These are phyloP conservation scores for Xiphophorus birchmanni DNA, from an alignment of 2,797 vertebrate species.

Conservation along the genomic window DNA sequence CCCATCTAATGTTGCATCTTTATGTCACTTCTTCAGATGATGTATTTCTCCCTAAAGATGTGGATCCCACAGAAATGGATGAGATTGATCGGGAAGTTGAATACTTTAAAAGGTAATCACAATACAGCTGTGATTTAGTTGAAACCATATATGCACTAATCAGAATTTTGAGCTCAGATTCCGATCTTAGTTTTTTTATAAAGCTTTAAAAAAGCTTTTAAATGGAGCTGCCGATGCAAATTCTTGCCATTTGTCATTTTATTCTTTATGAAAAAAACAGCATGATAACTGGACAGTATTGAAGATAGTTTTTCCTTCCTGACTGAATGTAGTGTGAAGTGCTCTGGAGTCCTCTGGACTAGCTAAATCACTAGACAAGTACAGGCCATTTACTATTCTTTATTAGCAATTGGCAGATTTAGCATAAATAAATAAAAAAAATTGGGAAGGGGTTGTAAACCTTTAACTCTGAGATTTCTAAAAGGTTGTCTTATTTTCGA, in stretches of 20 bases:
- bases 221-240: not conserved
- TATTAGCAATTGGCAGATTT: not conserved
- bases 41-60: slow-evolving; percentile 98
- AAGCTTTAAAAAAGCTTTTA: not conserved
- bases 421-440: not conserved
- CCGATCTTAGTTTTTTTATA: not conserved
- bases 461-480: not conserved
- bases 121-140: not conserved
- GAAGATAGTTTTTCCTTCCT: not conserved
- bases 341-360: too few relatives aligned
- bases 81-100: slow-evolving; percentile 99
- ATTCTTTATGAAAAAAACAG: too few relatives aligned
- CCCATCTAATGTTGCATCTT: slow-evolving; percentile 20
- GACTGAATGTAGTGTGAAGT: too few relatives aligned
- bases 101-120: slow-evolving; percentile 93
- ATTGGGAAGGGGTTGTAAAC: not conserved
- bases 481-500: not conserved
- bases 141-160: not conserved
- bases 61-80: slow-evolving; percentile 95
- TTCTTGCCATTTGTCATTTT: not conserved
- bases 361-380: too few relatives aligned
- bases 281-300: not conserved
- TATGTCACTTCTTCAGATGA: slow-evolving; percentile 85
- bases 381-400: too few relatives aligned
- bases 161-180: not conserved